phyloP scores from a whole-genome alignment of 1,140 invertebrate species.

The Trinorchestia longiramus region DNA sequence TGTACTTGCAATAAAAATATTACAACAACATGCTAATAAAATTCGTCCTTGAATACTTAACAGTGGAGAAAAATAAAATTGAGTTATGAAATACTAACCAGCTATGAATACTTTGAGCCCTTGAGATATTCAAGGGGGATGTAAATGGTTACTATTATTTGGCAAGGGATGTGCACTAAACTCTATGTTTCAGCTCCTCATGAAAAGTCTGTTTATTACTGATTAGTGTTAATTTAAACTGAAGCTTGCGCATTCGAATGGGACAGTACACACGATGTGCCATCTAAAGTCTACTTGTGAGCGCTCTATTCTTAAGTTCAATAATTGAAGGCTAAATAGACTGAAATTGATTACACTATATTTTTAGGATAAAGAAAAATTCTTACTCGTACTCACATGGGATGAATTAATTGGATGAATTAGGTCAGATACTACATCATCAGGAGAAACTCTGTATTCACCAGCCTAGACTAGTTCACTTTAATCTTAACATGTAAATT shows the following conservation, averaged over 20 bases:
- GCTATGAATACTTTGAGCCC: background rate
- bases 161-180: background rate
- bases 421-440: no score
- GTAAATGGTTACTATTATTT: background rate
- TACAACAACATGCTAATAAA: background rate
- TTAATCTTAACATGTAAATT: background rate
- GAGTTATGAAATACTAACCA: background rate
- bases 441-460: background rate
- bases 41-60: background rate
- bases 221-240: background rate
- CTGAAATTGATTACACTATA: background rate
- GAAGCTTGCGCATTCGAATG: background rate
- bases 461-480: background rate
- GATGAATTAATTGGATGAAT: background rate
- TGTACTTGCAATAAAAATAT: background rate
- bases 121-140: background rate
- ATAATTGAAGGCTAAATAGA: background rate
- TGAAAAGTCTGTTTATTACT: background rate
- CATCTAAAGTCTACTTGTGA: background rate
- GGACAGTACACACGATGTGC: background rate
- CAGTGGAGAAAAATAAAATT: background rate
- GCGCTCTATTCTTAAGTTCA: background rate
- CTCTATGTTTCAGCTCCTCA: background rate
- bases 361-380: background rate
- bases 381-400: background rate